Conservation (phyloP, 2,888 invertebrate genomes). For the Lottia gigantea region DNA sequence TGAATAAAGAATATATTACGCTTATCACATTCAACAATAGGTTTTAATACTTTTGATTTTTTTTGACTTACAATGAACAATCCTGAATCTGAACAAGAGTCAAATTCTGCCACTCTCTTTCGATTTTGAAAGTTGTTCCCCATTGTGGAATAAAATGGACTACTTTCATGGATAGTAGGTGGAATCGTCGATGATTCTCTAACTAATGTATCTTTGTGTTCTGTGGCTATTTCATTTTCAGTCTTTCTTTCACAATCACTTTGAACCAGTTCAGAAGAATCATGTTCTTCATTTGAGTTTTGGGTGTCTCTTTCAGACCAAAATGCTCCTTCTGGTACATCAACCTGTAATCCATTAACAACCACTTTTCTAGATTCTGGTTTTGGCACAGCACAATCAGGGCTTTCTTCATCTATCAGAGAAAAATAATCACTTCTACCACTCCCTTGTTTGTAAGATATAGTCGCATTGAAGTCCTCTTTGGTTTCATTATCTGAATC, state of each 20-base stretch:
- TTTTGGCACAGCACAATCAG: not conserved
- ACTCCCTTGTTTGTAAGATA: no score
- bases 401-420: not conserved
- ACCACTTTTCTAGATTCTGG: not conserved
- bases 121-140: not conserved
- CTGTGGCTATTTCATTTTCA: no score
- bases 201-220: no score
- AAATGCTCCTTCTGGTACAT: not conserved
- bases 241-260: no score
- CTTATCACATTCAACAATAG: no score
- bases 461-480: no score
- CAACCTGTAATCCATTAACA: not conserved
- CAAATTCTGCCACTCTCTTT: not conserved
- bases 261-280: no score
- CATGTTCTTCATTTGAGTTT: no score
- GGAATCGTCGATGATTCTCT: not conserved
- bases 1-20: not conserved
- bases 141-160: conserved; percentile 3
- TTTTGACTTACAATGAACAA: no score
- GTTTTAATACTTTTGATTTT: no score
- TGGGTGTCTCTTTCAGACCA: not conserved
- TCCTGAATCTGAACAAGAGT: not conserved
- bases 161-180: not conserved
- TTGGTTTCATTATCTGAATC: no score
- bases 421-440: not conserved